Evolutionary conservation across 2,113 vertebrate genomes (phyloP), one percentile per base, ranked within the genome.

Genomic region (Hippoglossus stenolepis): DNA sequence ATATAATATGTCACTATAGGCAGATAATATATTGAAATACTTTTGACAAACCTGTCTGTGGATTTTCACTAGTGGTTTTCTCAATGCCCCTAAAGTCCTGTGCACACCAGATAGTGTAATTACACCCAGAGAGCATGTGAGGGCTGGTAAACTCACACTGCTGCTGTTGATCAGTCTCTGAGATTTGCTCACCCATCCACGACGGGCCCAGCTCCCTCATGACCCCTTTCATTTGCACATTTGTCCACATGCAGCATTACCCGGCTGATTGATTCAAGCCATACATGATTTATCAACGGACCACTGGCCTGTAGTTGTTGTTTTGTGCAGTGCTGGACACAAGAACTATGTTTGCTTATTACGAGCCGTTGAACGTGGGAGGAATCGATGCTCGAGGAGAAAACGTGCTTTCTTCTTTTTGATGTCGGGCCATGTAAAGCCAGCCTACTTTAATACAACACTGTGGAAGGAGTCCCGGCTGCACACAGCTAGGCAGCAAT

Each of bases 211-310:
- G 53, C 21, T 53, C 80, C 23, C 62, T 18, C 49, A 0, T 82
- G 83, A 83, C 76, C 85, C 61, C 69, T 73, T 57, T 72, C 64
- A 81, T 71, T 74, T 28, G 4, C 74, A 18, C 67, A 54, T 45
- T 56, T 45, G 71, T 11, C 43, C 61, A 45, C 65, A 67, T 23
- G 62, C 57, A 17, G 57, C 70, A 67, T 88, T 79, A 90, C 84
- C 79, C 62, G 4, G 45, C 80, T 73, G 84, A 85, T 89, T 85
- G 85, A 91, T 91, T 79, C 86, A 87, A 86, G 23, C 31, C 56
- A 11, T 61, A 65, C 79, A 0, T 11, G 5, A 80, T 78, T 84
- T 72, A 83, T 87, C 87, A 87, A 31, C 63, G 79, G 79, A 89
- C 80, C 85, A 58, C 40, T 35, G 83, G 73, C 49, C 56, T 60